Evolutionary conservation across 2,888 invertebrate species (phyloP).

Genomic region (Nymphalis urticae): DNA sequence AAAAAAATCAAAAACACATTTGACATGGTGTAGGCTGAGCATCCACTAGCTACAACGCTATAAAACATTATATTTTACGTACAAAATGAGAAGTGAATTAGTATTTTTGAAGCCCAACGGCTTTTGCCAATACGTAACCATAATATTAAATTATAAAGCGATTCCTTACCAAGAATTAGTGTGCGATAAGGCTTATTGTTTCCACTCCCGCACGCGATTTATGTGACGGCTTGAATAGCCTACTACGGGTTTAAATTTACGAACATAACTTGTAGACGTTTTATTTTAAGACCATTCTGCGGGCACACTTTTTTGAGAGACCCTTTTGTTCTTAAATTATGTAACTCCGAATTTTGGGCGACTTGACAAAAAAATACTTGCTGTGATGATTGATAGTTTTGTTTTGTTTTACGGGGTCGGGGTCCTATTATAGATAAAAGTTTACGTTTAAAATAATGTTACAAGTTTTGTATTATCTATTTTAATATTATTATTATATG

Average conservation of each 20-base stretch:
- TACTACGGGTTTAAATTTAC: slow-evolving; percentile 55
- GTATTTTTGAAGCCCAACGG: background rate
- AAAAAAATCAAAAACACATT: slow-evolving; percentile 46
- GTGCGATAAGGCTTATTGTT: slow-evolving; percentile 59
- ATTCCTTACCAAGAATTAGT: background rate
- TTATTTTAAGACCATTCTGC: slow-evolving; percentile 67
- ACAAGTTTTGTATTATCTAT: too few species aligned
- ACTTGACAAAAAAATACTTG: slow-evolving; percentile 54
- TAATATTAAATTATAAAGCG: background rate
- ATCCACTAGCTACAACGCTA: slow-evolving; percentile 9
- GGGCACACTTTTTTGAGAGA: slow-evolving; percentile 67
- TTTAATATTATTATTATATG: too few species aligned
- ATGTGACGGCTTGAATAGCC: slow-evolving; percentile 72
- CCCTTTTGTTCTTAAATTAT: slow-evolving; percentile 77
- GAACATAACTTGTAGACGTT: slow-evolving; percentile 67
- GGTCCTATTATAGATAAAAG: background rate
- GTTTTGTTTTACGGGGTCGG: slow-evolving; percentile 43
- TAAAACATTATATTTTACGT: background rate
- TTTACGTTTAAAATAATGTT: too few species aligned
- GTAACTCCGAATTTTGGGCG: slow-evolving; percentile 63
- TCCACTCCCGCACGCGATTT: slow-evolving; percentile 68
- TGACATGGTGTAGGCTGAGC: slow-evolving; percentile 46
- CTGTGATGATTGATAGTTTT: slow-evolving; percentile 61
- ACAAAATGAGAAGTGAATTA: background rate
- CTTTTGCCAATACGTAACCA: background rate